Evolutionary conservation across 1,140 invertebrate species (phyloP), one percentile per base, ranked within the genome.

Genomic region (Caenorhabditis inopinata): DNA sequence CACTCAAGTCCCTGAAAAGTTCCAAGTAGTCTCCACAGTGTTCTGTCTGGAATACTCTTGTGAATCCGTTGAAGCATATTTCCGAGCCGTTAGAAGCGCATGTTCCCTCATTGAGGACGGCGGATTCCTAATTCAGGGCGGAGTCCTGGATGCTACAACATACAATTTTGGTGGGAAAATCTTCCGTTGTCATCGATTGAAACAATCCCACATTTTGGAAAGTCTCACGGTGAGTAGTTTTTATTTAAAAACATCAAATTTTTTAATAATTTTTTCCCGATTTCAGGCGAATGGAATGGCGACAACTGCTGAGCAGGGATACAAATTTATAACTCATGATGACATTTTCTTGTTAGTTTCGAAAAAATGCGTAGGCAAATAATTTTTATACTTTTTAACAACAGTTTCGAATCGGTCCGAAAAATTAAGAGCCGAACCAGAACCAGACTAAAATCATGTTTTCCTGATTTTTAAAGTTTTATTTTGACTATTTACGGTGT

Each of bases 1-100:
- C 0, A 18, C 11, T 21, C 16, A 74, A n/a, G 23, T 80, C 5
- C 79, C 79, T 1, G 49, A 58, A 9, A 74, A 80, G 25, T 80
- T 80, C 21, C 85, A 87, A 49, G 80, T 88, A 12, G 85, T 87
- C 0, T 76, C 84, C 12, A 87, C 87, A 12, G 80, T 87, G 1
- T 87, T 87, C 73, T 87, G 87, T 79, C 51, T 87, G 48, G 87
- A 87, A 80, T 87, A 87, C 58, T 85, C 87, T 3, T 78, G 80
- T 27, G 87, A 87, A 76, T 86, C 85, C 6, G 58, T 85, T 14
- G 84, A 89, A 47, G 85, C 84, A 5, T 87, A 87, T 46, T 47
- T 80, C 48, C 74, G 78, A 38, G 87, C 85, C 9, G 84, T 85
- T 9, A 45, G 79, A 74, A 83, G 78, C 46, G 87, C 87, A 6